Conservation (phyloP, 1,140 invertebrate species). For the Chrysoperla carnea region DNA sequence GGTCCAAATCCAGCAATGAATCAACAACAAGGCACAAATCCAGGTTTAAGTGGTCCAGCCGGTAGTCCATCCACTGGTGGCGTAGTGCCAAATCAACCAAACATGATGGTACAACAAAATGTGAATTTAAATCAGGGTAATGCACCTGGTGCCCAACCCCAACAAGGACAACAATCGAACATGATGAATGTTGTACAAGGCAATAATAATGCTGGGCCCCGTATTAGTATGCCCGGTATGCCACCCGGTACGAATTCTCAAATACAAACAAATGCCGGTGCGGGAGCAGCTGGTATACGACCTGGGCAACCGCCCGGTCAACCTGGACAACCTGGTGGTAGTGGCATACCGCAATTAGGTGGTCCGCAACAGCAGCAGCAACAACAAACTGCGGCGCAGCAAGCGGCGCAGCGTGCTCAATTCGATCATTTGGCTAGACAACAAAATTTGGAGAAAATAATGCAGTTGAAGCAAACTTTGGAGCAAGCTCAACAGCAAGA, state of each 20-base stretch:
- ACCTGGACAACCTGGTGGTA: neutral
- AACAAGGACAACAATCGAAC: too few species aligned
- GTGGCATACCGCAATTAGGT: neutral
- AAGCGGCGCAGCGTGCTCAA: slow-evolving; percentile 24
- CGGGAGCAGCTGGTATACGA: slow-evolving; percentile 1
- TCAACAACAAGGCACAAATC: too few species aligned
- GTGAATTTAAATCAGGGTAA: too few species aligned
- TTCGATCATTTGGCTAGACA: slow-evolving; percentile 38
- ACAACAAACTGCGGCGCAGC: slow-evolving; percentile 6
- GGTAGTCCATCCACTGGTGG: too few species aligned
- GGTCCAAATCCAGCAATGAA: too few species aligned
- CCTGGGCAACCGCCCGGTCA: neutral
- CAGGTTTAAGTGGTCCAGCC: too few species aligned
- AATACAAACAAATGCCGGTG: slow-evolving; percentile 12
- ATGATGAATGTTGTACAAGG: too few species aligned
- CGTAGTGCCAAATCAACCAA: too few species aligned
- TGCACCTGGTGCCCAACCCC: too few species aligned
- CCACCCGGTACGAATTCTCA: neutral
- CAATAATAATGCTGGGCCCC: too few species aligned
- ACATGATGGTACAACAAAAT: too few species aligned
- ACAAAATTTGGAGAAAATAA: slow-evolving; percentile 46
- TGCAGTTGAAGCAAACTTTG: slow-evolving; percentile 48
- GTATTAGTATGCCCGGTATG: too few species aligned
- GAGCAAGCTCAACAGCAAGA: slow-evolving; percentile 59
- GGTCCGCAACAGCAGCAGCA: slow-evolving; percentile 4